Conservation (phyloP, 2,888 invertebrate species). For the Sarcophaga rosellei region DNA sequence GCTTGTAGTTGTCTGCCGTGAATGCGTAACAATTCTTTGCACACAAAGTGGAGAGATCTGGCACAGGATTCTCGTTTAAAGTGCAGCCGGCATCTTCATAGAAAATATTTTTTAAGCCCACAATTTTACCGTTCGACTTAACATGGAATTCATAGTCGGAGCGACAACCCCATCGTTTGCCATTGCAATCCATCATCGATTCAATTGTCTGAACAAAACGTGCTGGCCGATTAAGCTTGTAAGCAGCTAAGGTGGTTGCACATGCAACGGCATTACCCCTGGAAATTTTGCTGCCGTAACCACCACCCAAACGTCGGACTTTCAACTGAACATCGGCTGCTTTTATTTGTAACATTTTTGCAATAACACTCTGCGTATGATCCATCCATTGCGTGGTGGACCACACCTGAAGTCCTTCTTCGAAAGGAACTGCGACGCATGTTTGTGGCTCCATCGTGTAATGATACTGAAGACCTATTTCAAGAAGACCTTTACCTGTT, state of each 20-base stretch:
- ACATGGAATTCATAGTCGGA: conserved; percentile 86
- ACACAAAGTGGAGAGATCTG: conserved; percentile 70
- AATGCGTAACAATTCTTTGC: conserved; percentile 84
- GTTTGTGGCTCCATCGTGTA: conserved; percentile 88
- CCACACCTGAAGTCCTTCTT: conserved; percentile 87
- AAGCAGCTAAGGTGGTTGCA: conserved; percentile 86
- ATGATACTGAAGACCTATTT: conserved; percentile 86
- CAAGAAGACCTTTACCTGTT: conserved; percentile 81
- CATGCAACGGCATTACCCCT: conserved; percentile 84
- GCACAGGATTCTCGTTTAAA: conserved; percentile 82
- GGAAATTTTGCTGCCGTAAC: conserved; percentile 88
- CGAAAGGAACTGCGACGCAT: conserved; percentile 85
- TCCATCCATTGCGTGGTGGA: conserved; percentile 85
- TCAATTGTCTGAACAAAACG: conserved; percentile 87
- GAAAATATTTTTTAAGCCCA: conserved; percentile 83
- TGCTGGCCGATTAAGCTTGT: conserved; percentile 84
- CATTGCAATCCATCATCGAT: conserved; percentile 86
- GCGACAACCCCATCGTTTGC: conserved; percentile 84
- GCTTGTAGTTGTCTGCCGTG: conserved; percentile 84
- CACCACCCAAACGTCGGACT: conserved; percentile 89
- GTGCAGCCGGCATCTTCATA: conserved; percentile 83
- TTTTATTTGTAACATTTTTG: conserved; percentile 83
- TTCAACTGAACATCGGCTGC: conserved; percentile 86
- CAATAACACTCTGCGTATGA: conserved; percentile 83
- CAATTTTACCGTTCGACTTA: conserved; percentile 85